Percentiles rank a stretch among this genome's conserved stretches.
Evolutionary conservation across 2,797 vertebrate genomes (phyloP).

Genomic region (Hephaestus fuliginosus): DNA sequence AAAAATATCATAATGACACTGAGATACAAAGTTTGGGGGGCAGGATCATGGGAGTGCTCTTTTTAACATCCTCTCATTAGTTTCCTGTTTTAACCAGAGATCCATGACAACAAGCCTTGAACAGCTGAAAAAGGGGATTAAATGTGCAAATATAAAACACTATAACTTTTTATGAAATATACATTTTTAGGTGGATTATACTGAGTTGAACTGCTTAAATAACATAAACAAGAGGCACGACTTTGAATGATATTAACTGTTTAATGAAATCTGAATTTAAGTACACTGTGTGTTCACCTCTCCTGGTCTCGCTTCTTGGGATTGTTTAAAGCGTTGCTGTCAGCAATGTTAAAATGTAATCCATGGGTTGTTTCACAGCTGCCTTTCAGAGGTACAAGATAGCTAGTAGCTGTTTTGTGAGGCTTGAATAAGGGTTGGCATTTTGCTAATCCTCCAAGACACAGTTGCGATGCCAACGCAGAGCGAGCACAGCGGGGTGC

Average conservation of each 20-base stretch:
- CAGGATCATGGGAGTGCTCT: background rate
- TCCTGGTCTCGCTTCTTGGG: slow-evolving; percentile 7
- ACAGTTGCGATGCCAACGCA: slow-evolving; percentile 41
- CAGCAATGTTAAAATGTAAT: slow-evolving; percentile 48
- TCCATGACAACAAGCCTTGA: slow-evolving; percentile 26
- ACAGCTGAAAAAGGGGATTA: slow-evolving; percentile 16
- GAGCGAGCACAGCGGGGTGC: slow-evolving; percentile 55
- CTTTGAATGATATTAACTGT: slow-evolving; percentile 1
- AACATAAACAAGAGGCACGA: slow-evolving; percentile 14
- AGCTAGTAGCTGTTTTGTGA: slow-evolving; percentile 57
- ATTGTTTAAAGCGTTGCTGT: slow-evolving; percentile 45
- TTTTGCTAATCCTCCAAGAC: slow-evolving; percentile 63
- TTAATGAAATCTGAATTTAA: slow-evolving; percentile 32
- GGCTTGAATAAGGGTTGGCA: slow-evolving; percentile 44
- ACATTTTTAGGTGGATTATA: slow-evolving; percentile 28
- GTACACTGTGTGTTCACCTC: slow-evolving; percentile 6
- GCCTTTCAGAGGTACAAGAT: slow-evolving; percentile 54
- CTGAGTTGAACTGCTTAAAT: slow-evolving; percentile 32
- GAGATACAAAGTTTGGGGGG: slow-evolving; percentile 61
- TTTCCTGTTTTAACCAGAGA: slow-evolving; percentile 35
- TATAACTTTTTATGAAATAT: background rate
- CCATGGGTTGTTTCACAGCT: slow-evolving; percentile 43
- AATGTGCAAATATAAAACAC: background rate
- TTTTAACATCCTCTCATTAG: slow-evolving; percentile 45
- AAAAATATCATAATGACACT: slow-evolving; percentile 53